Base-by-base conservation (phyloP, 2,797 vertebrate genomes). In the Poeciliopsis infans region DNA sequence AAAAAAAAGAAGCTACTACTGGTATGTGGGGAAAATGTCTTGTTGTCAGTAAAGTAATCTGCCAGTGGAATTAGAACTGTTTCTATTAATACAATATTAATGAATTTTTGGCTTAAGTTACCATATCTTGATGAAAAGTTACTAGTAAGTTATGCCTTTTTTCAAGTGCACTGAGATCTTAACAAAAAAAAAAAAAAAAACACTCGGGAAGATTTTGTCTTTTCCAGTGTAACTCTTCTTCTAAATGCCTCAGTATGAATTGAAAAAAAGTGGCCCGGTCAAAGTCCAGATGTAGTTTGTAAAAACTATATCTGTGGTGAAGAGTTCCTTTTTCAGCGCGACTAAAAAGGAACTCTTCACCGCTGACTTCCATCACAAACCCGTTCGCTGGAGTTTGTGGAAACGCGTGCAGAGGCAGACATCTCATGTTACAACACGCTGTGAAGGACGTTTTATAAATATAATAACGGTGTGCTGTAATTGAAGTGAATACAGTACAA, bases 401-500 rank as follows among this genome's bases (percentile, higher is more conserved):
- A 0, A 13, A 25, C 45, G 25, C 51, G 51, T 4, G 25, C 31
- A 4, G 31, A 72, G 13, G 46, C 53, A 57, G 68, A 61, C 8
- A 13, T 53, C 59, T 68, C 7, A 0, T n/a, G 47, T 51, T 68
- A 47, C 33, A 49, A 31, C 0, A 77, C 20, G n/a, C 57, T 25
- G 59, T 47, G 55, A 79, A 53, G 75, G 64, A 31, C 55, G 2
- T 80, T 72, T 69, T 28, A 45, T 55, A 41, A 61, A 80, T 23
- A 13, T 33, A 82, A 64, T 47, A 64, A 46, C n/a, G 5, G 31
- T 55, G n/a, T 36, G 23, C 31, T 61, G 53, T 49, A 18, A 31
- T n/a, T 74, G 25, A 69, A 59, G 18, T 46, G 55, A 51, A 51
- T 20, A 68, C 46, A 47, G 36, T 36, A 23, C 25, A 75, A 0